Evolutionary conservation across 2,888 invertebrate genomes (phyloP).

Genomic region (Eledone cirrhosa): DNA sequence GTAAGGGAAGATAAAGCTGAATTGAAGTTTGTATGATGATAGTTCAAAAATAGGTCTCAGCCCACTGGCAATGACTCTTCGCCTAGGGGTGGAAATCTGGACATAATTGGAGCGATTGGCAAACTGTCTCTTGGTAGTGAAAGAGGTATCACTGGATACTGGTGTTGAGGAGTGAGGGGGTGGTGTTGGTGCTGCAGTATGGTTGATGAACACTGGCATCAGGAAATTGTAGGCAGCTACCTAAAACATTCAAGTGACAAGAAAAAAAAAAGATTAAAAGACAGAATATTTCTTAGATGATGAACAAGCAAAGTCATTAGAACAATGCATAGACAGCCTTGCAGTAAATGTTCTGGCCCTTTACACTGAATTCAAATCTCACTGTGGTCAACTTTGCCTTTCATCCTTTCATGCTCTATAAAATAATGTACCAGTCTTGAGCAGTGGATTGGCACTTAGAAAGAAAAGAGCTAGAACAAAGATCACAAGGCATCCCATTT

Average conservation of each 20-base stretch:
- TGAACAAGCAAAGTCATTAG: no score
- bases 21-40: background rate
- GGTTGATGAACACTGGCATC: slow-evolving; percentile 63
- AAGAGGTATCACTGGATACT: slow-evolving; percentile 55
- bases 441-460: no score
- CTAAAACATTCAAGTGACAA: slow-evolving; percentile 43
- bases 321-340: no score
- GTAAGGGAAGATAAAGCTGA: no score
- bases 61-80: slow-evolving; percentile 64
- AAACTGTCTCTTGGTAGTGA: slow-evolving; percentile 59
- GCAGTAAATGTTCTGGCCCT: no score
- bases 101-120: slow-evolving; percentile 57
- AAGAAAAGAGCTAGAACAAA: no score
- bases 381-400: no score
- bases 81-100: slow-evolving; percentile 58
- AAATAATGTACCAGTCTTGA: no score
- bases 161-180: slow-evolving; percentile 56
- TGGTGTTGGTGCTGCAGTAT: slow-evolving; percentile 57
- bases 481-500: no score
- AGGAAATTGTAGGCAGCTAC: slow-evolving; percentile 67
- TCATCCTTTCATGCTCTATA: no score
- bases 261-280: background rate
- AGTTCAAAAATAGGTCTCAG: background rate
- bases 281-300: background rate
- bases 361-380: no score